Evolutionary conservation across 1,140 invertebrate species (phyloP).

Genomic region (Leptinotarsa defecta): DNA sequence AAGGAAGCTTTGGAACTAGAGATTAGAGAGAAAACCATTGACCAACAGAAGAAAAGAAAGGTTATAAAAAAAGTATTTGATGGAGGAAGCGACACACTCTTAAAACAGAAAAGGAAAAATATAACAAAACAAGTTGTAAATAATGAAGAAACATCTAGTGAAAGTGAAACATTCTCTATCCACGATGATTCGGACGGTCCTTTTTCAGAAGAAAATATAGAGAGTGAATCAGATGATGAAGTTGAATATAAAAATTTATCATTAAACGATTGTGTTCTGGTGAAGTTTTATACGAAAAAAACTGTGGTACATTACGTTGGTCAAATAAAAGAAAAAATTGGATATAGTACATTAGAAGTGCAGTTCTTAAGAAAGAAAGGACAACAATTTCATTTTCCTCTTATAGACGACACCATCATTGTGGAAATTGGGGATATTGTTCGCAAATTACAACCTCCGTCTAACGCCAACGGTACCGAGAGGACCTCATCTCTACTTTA

Average conservation of each 20-base stretch:
- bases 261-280: conserved; percentile 13
- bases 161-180: background rate
- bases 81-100: conserved; percentile 9
- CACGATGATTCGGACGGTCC: background rate
- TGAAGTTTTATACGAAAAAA: conserved; percentile 14
- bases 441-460: conserved; percentile 5
- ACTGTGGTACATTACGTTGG: conserved; percentile 14
- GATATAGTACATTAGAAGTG: background rate
- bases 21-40: background rate
- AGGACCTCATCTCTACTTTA: background rate
- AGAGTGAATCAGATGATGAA: conserved; percentile 10
- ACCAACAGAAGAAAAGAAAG: background rate
- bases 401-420: background rate
- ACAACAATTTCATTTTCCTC: conserved; percentile 14
- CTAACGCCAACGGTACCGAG: background rate
- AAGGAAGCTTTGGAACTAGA: background rate
- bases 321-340: conserved; percentile 4
- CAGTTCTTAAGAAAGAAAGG: conserved; percentile 16
- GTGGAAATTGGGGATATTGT: conserved; percentile 18
- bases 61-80: conserved; percentile 1
- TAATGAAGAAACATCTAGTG: background rate
- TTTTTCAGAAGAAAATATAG: too few relatives aligned
- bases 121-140: background rate
- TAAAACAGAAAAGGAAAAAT: conserved; percentile 2
- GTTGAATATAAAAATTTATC: conserved; percentile 23